Base-by-base conservation (phyloP, 2,113 vertebrate genomes). In the Prinia subflava region DNA sequence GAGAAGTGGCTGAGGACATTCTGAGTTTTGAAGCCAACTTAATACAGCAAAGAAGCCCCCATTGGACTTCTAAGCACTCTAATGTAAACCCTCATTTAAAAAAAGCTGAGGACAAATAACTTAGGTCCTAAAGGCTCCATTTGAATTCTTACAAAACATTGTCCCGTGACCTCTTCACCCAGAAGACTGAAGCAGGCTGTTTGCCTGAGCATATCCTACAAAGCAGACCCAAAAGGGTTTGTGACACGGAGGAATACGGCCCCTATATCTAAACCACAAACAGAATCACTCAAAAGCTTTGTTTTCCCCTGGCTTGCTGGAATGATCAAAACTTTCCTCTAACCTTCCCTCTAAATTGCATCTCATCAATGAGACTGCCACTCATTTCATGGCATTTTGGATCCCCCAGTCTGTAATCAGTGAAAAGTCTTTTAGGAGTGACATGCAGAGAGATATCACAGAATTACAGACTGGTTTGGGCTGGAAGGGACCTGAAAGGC, bases 251-350 rank as follows among this genome's bases (percentile, higher is more conserved):
- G 60, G 30, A 89, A 35, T 57, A 83, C 33, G 75, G 91, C 63
- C 78, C 59, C 83, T 47, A 3, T 11, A 83, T 39, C 77, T 84
- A 91, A 89, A 62, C 64, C 76, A 95, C 92, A 92, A 60, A 74
- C 39, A 93, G 50, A 85, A 82, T 25, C 64, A 91, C 75, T 82
- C 76, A 59, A 71, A 89, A 95, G 49, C 78, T 83, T 65, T 59
- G 30, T 41, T 77, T 77, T 80, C 67, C 53, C 44, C 63, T 71
- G 76, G 41, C 62, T 83, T 60, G 35, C 69, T 92, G 94, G 93
- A 96, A 97, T 92, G 93, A 95, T 89, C 49, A 90, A 94, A 93
- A 94, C 8, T 77, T 87, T 76, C 55, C 60, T 88, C 79, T 35
- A 37, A 35, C 46, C 17, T 57, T 73, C 44, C 56, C 50, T 30